Evolutionary conservation across 2,888 invertebrate species (phyloP), one percentile per base, ranked within the genome.

Genomic region (Eupelmus urozonus): DNA sequence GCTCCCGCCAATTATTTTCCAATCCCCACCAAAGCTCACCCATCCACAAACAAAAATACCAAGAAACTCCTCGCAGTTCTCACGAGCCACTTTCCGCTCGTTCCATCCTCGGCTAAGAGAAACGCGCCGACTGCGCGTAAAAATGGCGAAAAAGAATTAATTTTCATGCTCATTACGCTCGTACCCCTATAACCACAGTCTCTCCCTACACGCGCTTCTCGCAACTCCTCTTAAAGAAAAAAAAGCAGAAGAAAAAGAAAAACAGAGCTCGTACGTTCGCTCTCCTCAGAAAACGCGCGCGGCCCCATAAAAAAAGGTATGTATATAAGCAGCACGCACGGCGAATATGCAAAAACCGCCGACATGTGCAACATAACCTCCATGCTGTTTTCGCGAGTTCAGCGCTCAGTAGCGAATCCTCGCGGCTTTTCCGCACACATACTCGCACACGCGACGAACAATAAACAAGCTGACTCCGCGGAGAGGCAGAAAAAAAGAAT

Each of bases 381-480:
- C n/a, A 23, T 13, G 0, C 53, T 25, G 23, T 69, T 69, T 69
- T 69, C 67, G 23, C 67, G 67, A 69, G 67, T 69, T 69, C 67
- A 57, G 67, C n/a, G 67, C 67, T 69, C 55, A n/a, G n/a, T n/a
- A n/a, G n/a, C n/a, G 69, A 65, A 62, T 62, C 60, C 55, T 29
- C 23, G 3, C 29, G 18, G 60, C 23, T 34, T 62, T 62, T 72
- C 53, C 60, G 16, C 34, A n/a, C 53, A 53, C 16, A 53, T 13
- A 45, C 42, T n/a, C 49, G 1, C 23, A 29, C 40, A n/a, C n/a
- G n/a, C n/a, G n/a, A n/a, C n/a, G n/a, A n/a, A n/a, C n/a, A n/a
- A n/a, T n/a, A n/a, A n/a, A n/a, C n/a, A n/a, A n/a, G n/a, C n/a
- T n/a, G n/a, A n/a, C n/a, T n/a, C n/a, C n/a, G n/a, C n/a, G 45